Conservation (phyloP, 1,140 invertebrate species). For the Drosophila pandora region DNA sequence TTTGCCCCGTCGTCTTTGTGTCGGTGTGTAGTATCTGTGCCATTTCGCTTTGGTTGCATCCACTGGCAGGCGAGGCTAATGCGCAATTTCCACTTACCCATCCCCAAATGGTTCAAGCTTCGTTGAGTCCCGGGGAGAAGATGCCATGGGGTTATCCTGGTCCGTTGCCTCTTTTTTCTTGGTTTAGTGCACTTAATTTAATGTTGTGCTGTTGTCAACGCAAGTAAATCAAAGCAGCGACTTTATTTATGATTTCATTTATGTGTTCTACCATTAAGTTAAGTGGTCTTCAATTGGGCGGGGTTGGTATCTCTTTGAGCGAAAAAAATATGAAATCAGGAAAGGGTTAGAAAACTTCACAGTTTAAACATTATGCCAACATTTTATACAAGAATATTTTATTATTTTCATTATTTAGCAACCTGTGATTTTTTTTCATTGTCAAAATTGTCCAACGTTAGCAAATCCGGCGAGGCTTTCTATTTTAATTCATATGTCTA, state of each 20-base stretch:
- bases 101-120: slow-evolving; percentile 37
- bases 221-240: slow-evolving; percentile 67
- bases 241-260: slow-evolving; percentile 73
- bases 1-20: slow-evolving; percentile 42
- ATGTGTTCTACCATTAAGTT: slow-evolving; percentile 53
- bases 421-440: not conserved
- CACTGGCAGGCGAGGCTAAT: slow-evolving; percentile 54
- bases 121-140: slow-evolving; percentile 35
- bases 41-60: slow-evolving; percentile 47
- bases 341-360: not conserved
- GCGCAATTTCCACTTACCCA: slow-evolving; percentile 57
- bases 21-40: slow-evolving; percentile 45
- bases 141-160: slow-evolving; percentile 48
- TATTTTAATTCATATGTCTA: slow-evolving; percentile 22
- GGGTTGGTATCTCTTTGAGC: slow-evolving; percentile 3
- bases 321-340: not conserved
- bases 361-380: not conserved
- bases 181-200: slow-evolving; percentile 70
- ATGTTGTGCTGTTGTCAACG: slow-evolving; percentile 60
- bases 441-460: slow-evolving; percentile 3
- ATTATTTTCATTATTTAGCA: not conserved
- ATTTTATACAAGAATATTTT: not conserved
- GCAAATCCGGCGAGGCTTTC: not conserved
- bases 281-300: slow-evolving; percentile 42
- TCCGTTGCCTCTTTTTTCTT: slow-evolving; percentile 16